Evolutionary conservation across 2,888 invertebrate species (phyloP).

Genomic region (Octonoba sinensis): DNA sequence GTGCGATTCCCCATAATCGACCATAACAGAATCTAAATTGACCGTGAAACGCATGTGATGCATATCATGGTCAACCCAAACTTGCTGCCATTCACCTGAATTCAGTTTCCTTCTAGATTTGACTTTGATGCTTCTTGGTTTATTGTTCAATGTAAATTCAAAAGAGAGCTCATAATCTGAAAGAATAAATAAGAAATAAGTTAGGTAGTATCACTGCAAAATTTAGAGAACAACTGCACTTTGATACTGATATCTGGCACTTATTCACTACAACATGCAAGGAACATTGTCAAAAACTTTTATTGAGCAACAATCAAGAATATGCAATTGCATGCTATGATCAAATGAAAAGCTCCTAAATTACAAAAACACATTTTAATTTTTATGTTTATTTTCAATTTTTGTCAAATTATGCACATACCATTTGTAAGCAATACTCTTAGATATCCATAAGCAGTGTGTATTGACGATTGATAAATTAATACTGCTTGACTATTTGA

Average conservation of each 20-base stretch:
- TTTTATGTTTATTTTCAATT: background rate
- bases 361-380: background rate
- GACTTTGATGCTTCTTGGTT: constrained; percentile 84
- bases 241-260: too few relatives aligned
- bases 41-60: constrained; percentile 94
- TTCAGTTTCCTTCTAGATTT: constrained; percentile 86
- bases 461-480: constrained; percentile 89
- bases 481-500: constrained; percentile 91
- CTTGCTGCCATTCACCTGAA: constrained; percentile 95
- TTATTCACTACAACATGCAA: too few relatives aligned
- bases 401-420: constrained; percentile 38
- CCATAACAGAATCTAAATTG: constrained; percentile 89
- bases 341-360: background rate
- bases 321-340: too few relatives aligned
- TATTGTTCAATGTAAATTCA: constrained; percentile 88
- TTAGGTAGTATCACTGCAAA: too few relatives aligned
- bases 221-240: too few relatives aligned
- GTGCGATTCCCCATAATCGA: constrained; percentile 85
- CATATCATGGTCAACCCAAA: constrained; percentile 94
- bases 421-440: constrained; percentile 88
- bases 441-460: constrained; percentile 89
- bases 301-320: too few relatives aligned
- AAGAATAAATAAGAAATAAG: constrained; percentile 30
- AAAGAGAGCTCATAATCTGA: constrained; percentile 87
- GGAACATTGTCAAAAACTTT: too few relatives aligned